phyloP scores from a whole-genome alignment of 2,797 vertebrate genomes.

The Anguilla anguilla region DNA sequence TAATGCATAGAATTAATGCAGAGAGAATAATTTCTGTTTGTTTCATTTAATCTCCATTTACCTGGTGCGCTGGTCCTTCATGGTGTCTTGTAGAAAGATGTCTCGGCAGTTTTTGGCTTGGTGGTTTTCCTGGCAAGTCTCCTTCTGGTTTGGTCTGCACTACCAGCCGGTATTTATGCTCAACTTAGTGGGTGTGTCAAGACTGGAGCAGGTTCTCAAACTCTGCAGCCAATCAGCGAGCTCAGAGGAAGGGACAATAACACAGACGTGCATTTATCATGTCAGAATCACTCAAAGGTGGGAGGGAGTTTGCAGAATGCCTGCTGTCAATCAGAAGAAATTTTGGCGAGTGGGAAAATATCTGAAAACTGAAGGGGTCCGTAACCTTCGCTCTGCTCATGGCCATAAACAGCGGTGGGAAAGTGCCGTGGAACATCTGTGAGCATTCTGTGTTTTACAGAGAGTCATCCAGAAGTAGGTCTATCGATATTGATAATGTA shows the following conservation, averaged over 20 bases:
- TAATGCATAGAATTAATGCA: not conserved
- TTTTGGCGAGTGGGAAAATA: conserved; percentile 60
- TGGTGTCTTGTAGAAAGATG: conserved; percentile 64
- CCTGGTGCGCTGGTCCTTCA: conserved; percentile 69
- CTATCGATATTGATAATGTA: not conserved
- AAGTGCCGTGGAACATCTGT: conserved; percentile 3
- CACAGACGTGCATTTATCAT: not conserved
- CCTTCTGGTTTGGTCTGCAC: not conserved
- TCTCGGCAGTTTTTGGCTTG: conserved; percentile 61
- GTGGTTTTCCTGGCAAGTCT: conserved; percentile 3
- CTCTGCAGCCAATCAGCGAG: conserved; percentile 23
- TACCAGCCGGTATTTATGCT: conserved; percentile 62
- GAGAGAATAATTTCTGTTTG: not conserved
- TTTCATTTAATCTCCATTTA: conserved; percentile 38
- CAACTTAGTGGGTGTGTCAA: conserved; percentile 29
- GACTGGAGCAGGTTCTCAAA: conserved; percentile 25
- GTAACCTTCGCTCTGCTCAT: not conserved
- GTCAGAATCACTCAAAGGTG: conserved; percentile 59
- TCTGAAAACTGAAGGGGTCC: conserved; percentile 39
- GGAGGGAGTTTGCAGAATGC: conserved; percentile 55
- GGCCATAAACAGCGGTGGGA: not conserved
- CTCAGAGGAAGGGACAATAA: conserved; percentile 7
- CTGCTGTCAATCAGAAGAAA: conserved; percentile 60
- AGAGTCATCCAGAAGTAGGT: not conserved
- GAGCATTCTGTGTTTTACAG: not conserved